These are phyloP conservation scores for Apis cerana DNA, from an alignment of 1,140 invertebrate species.

Conservation along the genomic window DNA sequence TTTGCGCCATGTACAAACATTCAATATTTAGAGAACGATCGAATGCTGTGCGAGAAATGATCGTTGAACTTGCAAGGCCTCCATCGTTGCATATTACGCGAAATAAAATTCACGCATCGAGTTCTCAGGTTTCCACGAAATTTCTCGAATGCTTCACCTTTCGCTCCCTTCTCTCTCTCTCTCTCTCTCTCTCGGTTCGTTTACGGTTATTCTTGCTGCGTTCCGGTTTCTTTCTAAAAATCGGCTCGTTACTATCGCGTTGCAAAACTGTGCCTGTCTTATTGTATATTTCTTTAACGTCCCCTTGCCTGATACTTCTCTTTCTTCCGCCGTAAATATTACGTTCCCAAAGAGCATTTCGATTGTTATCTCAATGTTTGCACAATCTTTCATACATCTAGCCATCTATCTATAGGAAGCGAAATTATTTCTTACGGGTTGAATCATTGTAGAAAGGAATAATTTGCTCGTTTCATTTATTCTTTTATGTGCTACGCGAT, in stretches of 20 bases:
- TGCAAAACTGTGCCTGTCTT: neutral
- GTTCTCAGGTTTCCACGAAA: conserved; percentile 15
- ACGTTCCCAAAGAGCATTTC: neutral
- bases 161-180: neutral
- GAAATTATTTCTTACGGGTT: neutral
- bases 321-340: conserved; percentile 1
- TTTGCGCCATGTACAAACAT: neutral
- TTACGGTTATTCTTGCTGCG: conserved; percentile 6
- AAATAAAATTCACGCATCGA: neutral
- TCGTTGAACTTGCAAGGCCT: neutral
- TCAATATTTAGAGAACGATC: neutral
- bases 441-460: no score
- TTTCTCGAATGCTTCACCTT: neutral
- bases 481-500: neutral
- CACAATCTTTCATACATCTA: neutral
- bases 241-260: neutral
- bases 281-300: conserved; percentile 16
- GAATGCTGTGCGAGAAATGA: neutral
- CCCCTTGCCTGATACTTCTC: neutral
- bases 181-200: neutral
- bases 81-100: neutral
- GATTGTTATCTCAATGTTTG: conserved; percentile 7
- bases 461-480: neutral
- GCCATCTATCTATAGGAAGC: neutral
- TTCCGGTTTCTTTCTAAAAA: conserved; percentile 5